Evolutionary conservation across 1,140 invertebrate genomes (phyloP).

Genomic region (Scaptomyza hsui): DNA sequence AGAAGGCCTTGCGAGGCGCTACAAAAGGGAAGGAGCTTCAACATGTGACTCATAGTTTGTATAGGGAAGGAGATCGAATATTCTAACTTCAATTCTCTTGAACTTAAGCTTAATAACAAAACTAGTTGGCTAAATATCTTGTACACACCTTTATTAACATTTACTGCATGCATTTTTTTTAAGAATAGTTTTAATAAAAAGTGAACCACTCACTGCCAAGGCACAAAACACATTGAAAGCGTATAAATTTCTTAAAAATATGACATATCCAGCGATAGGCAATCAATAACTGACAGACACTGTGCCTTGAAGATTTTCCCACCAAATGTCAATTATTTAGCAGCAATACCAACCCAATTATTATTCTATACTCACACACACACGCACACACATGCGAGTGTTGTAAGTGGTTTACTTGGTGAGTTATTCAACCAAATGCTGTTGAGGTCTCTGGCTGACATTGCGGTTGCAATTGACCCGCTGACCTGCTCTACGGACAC

Average conservation of each 20-base stretch:
- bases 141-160: slow-evolving; percentile 47
- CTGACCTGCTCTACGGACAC: slow-evolving; percentile 59
- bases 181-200: slow-evolving; percentile 7
- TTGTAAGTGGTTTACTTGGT: slow-evolving; percentile 21
- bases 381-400: background rate
- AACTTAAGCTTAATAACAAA: no score
- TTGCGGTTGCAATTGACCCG: slow-evolving; percentile 79
- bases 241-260: slow-evolving; percentile 37
- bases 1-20: slow-evolving; percentile 64
- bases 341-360: slow-evolving; percentile 66
- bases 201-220: slow-evolving; percentile 50
- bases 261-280: slow-evolving; percentile 17
- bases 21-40: background rate
- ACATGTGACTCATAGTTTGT: background rate
- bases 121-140: no score
- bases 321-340: slow-evolving; percentile 70
- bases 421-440: slow-evolving; percentile 48
- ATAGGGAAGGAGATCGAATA: no score
- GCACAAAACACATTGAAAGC: slow-evolving; percentile 56
- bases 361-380: slow-evolving; percentile 7
- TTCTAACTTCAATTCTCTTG: no score
- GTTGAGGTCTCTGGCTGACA: slow-evolving; percentile 63
- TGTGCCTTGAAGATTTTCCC: slow-evolving; percentile 66
- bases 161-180: slow-evolving; percentile 41
- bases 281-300: slow-evolving; percentile 74